Percentiles rank a stretch among this genome's conserved stretches.
These are phyloP conservation scores for Drosophila subpulchrella DNA, from an alignment of 1,140 invertebrate genomes.

Conservation along the genomic window DNA sequence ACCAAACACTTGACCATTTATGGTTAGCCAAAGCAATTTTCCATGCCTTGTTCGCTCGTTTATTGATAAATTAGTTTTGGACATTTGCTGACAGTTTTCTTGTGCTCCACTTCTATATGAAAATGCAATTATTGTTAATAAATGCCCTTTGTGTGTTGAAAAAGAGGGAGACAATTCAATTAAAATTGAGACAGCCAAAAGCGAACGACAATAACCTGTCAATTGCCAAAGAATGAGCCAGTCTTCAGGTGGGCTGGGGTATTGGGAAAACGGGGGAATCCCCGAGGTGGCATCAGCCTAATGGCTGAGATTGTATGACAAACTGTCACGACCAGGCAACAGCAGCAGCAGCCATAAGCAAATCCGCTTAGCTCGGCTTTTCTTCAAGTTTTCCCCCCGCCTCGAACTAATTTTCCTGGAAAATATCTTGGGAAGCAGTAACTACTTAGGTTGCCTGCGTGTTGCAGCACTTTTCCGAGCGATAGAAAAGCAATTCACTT, in stretches of 20 bases:
- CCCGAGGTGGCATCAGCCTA: conserved; percentile 41
- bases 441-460: conserved; percentile 65
- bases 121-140: conserved; percentile 82
- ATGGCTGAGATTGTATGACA: conserved; percentile 67
- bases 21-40: conserved; percentile 53
- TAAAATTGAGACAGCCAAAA: conserved; percentile 63
- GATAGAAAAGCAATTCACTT: conserved; percentile 83
- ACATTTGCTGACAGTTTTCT: conserved; percentile 74
- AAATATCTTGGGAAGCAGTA: conserved; percentile 35
- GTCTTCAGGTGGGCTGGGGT: not conserved
- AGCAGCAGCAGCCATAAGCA: conserved; percentile 57
- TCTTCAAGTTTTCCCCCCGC: conserved; percentile 24
- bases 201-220: conserved; percentile 55
- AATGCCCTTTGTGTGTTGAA: conserved; percentile 58
- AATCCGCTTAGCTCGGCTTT: conserved; percentile 81
- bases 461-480: conserved; percentile 79
- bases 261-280: not conserved
- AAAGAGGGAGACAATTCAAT: conserved; percentile 65
- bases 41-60: conserved; percentile 39
- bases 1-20: conserved; percentile 60
- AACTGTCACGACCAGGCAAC: conserved; percentile 62
- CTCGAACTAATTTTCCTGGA: conserved; percentile 63
- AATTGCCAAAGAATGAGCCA: conserved; percentile 39
- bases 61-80: conserved; percentile 81
- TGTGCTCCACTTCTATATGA: conserved; percentile 33